Evolutionary conservation across 2,797 vertebrate genomes (phyloP), one percentile per base, ranked within the genome.

Genomic region (Enteromius mattozi): DNA sequence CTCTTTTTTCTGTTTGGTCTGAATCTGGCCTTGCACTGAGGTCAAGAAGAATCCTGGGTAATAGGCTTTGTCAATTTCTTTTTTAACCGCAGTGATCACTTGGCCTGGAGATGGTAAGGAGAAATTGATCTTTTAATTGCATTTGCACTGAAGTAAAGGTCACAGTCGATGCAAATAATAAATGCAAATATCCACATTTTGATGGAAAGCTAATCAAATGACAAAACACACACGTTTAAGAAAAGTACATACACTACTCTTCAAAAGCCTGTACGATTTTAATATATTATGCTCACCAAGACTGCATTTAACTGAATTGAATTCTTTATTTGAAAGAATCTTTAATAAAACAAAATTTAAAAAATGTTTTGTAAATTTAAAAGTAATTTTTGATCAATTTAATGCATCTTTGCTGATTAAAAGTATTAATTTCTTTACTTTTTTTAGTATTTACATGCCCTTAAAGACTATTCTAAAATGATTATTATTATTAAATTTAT

Each of bases 31-130:
- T 21, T 84, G 74, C 76, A 97, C 97, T 14, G 92, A 94, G 89
- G 96, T 95, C 86, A 97, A 94, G 54, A 97, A 95, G 86, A 94
- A 98, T 4, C 94, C 95, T 0, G 96, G 96, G 91, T 96, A 96
- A 84, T 95, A 96, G 0, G 95, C 93, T 24, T 93, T 89, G 66
- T 94, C 89, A 7, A 98, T 97, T 86, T 97, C 93, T 83, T 97
- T 93, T 87, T 96, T 97, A 0, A 96, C 93, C 40, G 97, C 97
- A 0, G 97, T 95, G 68, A 99, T 94, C 91, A 99, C 93, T 91
- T 98, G 97, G 88, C 97, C 97, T 98, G 83, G 69, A 54, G 30
- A 76, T 66, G 3, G 35, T n/a, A 37, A 35, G 45, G 30, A 45
- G 13, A 42, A 21, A 47, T 30, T 72, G 40, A 66, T 76, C 61